Evolutionary conservation across 2,888 invertebrate genomes (phyloP).

Genomic region (Acrocyrtus sp.): DNA sequence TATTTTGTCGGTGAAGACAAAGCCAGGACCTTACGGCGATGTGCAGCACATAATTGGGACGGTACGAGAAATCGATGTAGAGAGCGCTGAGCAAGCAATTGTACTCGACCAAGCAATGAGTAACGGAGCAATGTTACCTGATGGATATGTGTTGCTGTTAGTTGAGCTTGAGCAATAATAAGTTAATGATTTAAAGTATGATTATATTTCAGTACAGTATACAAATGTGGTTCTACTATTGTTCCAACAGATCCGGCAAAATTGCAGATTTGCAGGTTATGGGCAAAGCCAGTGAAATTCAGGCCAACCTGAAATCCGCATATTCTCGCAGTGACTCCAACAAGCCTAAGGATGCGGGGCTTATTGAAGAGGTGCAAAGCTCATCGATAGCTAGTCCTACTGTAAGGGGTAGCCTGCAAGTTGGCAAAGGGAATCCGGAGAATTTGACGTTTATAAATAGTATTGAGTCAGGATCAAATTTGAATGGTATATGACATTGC

Average conservation of each 20-base stretch:
- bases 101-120: slow-evolving; percentile 58
- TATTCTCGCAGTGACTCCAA: slow-evolving; percentile 24
- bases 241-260: slow-evolving; percentile 53
- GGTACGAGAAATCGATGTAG: slow-evolving; percentile 56
- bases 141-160: slow-evolving; percentile 57
- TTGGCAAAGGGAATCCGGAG: too few species aligned
- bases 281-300: slow-evolving; percentile 47
- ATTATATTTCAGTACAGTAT: not conserved
- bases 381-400: too few species aligned
- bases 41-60: slow-evolving; percentile 59
- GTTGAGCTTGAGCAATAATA: slow-evolving; percentile 1
- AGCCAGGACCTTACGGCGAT: slow-evolving; percentile 43
- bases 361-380: slow-evolving; percentile 3
- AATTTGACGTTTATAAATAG: slow-evolving; percentile 29
- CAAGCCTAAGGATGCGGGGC: not conserved
- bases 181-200: slow-evolving; percentile 36
- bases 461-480: slow-evolving; percentile 1
- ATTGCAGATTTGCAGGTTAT: slow-evolving; percentile 56
- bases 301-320: slow-evolving; percentile 29
- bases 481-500: slow-evolving; percentile 33
- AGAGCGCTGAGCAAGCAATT: slow-evolving; percentile 52
- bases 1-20: slow-evolving; percentile 56
- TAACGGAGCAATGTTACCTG: slow-evolving; percentile 55
- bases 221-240: too few species aligned
- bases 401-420: too few species aligned